Base-by-base conservation (phyloP, 2,888 invertebrate species). In the Phania funesta region DNA sequence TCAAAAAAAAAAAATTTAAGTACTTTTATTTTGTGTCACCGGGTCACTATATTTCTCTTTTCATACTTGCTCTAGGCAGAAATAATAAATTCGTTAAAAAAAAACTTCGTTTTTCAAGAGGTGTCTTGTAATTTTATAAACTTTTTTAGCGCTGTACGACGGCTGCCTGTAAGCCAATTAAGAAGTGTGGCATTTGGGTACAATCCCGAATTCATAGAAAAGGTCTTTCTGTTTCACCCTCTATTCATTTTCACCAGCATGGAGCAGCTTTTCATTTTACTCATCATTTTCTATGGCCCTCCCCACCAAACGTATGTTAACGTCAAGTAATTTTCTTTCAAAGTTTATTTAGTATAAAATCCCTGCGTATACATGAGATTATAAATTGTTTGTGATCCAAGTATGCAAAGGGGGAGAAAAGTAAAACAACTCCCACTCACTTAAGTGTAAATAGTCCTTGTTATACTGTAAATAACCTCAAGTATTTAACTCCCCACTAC, bases 281-380 rank as follows among this genome's bases (percentile, higher is more conserved):
- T 65, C 68, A 78, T 74, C 74, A 48, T 81, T 77, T 73, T 50
- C 73, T 71, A 73, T 54, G 35, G 67, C 38, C 20, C 35, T 65
- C 13, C n/a, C n/a, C 18, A 44, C 16, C 54, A 9, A 22, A 13
- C 58, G 60, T 81, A 62, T 70, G 73, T 78, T 82, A 68, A 75
- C 58, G 79, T 79, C 52, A 79, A 82, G 65, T 70, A 82, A 82
- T 79, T 82, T 82, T 58, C 79, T 70, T 70, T 29, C 46, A 56
- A 82, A 82, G 79, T 79, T 82, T 82, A 79, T 79, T 82, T 79
- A 79, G 74, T 82, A 65, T 79, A 82, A 82, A 79, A 78, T 75
- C 82, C 11, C 24, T 82, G 70, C 52, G 78, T 82, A 79, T 50
- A 82, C 82, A 82, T 70, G 79, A n/a, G n/a, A 78, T 82, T 75